Percentiles rank a stretch among this genome's conserved stretches.
Conservation (phyloP, 2,797 vertebrate genomes). For the Acanthornis magna region DNA sequence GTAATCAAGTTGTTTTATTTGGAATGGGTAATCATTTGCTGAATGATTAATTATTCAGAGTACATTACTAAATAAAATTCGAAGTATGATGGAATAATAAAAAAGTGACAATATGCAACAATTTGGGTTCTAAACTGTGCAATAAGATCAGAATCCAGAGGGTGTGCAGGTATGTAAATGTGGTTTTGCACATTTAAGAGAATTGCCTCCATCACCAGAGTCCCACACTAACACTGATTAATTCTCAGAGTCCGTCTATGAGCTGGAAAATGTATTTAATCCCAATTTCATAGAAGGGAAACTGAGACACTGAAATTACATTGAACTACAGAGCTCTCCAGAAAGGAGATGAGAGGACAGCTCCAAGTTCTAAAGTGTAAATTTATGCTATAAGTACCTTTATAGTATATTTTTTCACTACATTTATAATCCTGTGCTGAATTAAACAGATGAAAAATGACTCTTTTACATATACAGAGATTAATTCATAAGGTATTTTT, state of each 20-base stretch:
- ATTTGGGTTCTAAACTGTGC: background rate
- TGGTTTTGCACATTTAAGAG: background rate
- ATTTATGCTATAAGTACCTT: background rate
- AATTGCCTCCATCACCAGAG: background rate
- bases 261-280: background rate
- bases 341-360: background rate
- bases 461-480: background rate
- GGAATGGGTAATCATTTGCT: conserved; percentile 50
- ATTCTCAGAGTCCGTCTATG: background rate
- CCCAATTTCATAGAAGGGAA: background rate
- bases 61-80: background rate
- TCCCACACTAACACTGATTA: background rate
- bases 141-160: background rate
- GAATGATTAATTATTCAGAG: conserved; percentile 57
- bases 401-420: background rate
- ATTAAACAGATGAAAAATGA: background rate
- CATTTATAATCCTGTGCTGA: background rate
- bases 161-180: background rate
- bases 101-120: background rate
- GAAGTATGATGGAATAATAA: background rate
- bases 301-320: background rate
- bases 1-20: conserved; percentile 58
- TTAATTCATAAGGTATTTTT: background rate
- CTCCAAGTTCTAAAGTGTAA: background rate
- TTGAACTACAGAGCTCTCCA: background rate